Evolutionary conservation across 53 echinoderm and acorn worm species (phyloP).

Genomic region (Echinometra lucunter): DNA sequence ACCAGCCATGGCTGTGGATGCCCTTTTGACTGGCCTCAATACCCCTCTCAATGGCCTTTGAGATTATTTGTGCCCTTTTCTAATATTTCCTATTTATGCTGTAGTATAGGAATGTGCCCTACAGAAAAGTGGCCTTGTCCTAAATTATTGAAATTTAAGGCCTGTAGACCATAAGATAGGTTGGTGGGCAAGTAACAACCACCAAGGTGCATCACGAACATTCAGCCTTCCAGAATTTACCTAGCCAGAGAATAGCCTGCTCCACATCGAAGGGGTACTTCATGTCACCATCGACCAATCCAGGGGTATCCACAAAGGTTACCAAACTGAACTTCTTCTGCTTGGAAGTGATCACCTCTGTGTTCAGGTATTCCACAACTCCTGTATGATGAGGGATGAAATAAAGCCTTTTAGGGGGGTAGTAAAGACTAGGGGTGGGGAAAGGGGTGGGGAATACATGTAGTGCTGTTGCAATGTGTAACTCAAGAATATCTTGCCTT

Average conservation of each 20-base stretch:
- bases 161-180: no score
- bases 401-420: neutral
- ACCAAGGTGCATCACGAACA: neutral
- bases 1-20: no score
- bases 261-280: slow-evolving; percentile 98
- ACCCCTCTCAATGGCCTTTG: no score
- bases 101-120: no score
- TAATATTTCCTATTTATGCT: no score
- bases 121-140: no score
- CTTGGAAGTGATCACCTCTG: slow-evolving; percentile 97
- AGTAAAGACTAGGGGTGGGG: neutral
- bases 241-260: slow-evolving; percentile 91
- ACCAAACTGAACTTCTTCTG: slow-evolving; percentile 99
- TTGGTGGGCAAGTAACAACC: neutral
- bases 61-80: no score
- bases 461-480: no score
- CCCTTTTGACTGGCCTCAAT: no score
- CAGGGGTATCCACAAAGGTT: slow-evolving; percentile 98
- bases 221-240: slow-evolving; percentile 58
- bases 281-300: slow-evolving; percentile 98
- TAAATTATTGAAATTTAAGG: no score
- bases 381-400: slow-evolving; percentile 65
- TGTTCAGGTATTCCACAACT: slow-evolving; percentile 97
- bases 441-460: no score
- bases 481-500: no score